phyloP scores from a whole-genome alignment of 1,140 invertebrate genomes.

The Cecropterus lyciades region DNA sequence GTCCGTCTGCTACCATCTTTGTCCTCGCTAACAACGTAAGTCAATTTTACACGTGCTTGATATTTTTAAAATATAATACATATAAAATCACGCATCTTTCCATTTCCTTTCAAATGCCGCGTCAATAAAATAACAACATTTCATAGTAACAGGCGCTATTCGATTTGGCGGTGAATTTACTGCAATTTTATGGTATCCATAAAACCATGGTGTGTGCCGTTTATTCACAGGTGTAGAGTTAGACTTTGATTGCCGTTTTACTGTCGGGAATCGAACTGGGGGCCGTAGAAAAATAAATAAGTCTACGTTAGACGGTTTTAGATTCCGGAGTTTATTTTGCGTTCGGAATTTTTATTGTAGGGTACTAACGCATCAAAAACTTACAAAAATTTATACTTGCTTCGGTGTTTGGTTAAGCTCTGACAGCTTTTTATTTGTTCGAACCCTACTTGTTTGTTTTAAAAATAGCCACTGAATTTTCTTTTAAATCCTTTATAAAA shows the following conservation, averaged over 20 bases:
- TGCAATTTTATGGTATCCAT: conserved; percentile 25
- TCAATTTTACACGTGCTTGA: no score
- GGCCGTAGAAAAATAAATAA: conserved; percentile 42
- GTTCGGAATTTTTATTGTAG: conserved; percentile 1
- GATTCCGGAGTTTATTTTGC: conserved; percentile 9
- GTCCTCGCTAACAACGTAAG: no score
- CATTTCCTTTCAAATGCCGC: not conserved
- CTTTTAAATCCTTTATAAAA: no score
- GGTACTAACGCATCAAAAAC: no score
- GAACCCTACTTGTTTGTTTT: no score
- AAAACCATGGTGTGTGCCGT: conserved; percentile 26
- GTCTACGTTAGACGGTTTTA: conserved; percentile 11
- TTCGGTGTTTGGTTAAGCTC: no score
- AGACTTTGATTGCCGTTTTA: conserved; percentile 46
- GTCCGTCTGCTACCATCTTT: no score
- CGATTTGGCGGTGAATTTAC: conserved; percentile 7
- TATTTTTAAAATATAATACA: no score
- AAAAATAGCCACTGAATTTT: no score
- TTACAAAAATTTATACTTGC: no score
- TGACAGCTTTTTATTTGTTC: no score
- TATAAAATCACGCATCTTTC: no score
- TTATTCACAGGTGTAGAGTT: conserved; percentile 37
- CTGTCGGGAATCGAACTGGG: conserved; percentile 38
- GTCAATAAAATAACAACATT: not conserved
- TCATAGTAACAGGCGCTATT: not conserved